Percentiles rank a stretch among this genome's conserved stretches.
Conservation (phyloP, 2,888 invertebrate genomes). For the Epirrhoe alternata region DNA sequence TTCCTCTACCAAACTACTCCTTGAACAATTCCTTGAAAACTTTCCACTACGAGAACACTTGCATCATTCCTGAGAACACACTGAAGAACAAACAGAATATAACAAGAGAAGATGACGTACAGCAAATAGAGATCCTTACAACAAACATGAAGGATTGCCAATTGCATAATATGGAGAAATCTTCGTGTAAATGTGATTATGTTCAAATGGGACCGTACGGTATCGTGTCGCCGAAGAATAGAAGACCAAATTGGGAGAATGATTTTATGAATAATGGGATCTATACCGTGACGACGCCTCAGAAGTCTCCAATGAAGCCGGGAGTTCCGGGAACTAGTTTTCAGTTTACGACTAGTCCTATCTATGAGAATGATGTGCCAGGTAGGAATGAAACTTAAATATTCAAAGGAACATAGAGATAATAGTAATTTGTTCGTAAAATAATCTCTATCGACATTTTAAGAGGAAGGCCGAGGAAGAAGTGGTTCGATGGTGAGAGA, state of each 20-base stretch:
- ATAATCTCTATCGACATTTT: too few species aligned
- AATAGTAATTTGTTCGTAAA: too few species aligned
- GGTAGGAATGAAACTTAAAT: conserved; percentile 52
- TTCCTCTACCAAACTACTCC: conserved; percentile 86
- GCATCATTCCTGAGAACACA: conserved; percentile 78
- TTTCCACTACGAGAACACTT: conserved; percentile 80
- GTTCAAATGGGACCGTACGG: conserved; percentile 79
- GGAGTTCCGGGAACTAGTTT: conserved; percentile 76
- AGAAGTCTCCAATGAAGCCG: conserved; percentile 74
- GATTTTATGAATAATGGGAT: conserved; percentile 77
- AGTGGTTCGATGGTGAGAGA: too few species aligned
- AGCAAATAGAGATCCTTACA: conserved; percentile 78
- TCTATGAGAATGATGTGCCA: conserved; percentile 78
- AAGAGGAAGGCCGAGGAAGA: too few species aligned
- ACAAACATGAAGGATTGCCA: conserved; percentile 79
- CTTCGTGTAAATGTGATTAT: conserved; percentile 79
- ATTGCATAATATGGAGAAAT: conserved; percentile 74
- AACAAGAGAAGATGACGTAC: conserved; percentile 77
- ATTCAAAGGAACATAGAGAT: too few species aligned
- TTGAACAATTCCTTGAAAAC: conserved; percentile 84
- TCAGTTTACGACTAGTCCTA: conserved; percentile 76
- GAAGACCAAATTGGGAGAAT: conserved; percentile 73
- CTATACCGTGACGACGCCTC: conserved; percentile 77
- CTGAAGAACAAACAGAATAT: conserved; percentile 76
- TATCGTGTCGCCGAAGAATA: conserved; percentile 71